Base-by-base conservation (phyloP, 2,888 invertebrate genomes). In the Habrosyne pyritoides region DNA sequence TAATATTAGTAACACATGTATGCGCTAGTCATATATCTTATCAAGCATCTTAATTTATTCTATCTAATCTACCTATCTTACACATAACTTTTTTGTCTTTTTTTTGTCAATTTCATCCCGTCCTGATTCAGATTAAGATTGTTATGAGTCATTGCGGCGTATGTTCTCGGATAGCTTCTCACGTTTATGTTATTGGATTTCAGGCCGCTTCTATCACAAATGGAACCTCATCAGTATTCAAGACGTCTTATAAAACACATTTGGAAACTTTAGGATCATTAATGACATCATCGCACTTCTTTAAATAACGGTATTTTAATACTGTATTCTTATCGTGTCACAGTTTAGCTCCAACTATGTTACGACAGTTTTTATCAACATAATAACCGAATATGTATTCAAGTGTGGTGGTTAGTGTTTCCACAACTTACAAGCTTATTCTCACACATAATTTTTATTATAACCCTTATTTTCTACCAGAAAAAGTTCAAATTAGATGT, bases 371-470 rank as follows among this genome's bases (percentile, higher is more conserved):
- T 84, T 84, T 84, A 89, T 87, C 86, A 84, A 76, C 82, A 85
- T 90, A 89, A 89, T 86, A 86, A 80, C 80, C 77, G 81, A 85
- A 88, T 91, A 87, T 85, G 81, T 89, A 91, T 91, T 90, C 90
- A 81, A 83, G 82, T 77, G 72, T 64, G 71, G 81, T 81, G 71
- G 77, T 80, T 74, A 77, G 71, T 75, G 73, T 70, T 73, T 73
- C 63, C 76, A 60, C 57, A 57, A 57, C 64, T 66, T 61, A 68
- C 65, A 68, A 70, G 28, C 46, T 58, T 58, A 74, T 63, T 78
- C 65, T 71, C 53, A 64, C 62, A 10, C 8, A 7, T 21, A 51
- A 18, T 22, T 33, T 18, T 14, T 55, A 21, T 21, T 33, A 33
- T 49, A 60, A 33, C 26, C 54, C 79, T 70, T 67, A 83, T 79